Evolutionary conservation across 2,113 vertebrate genomes (phyloP).

Genomic region (Strigops habroptila): DNA sequence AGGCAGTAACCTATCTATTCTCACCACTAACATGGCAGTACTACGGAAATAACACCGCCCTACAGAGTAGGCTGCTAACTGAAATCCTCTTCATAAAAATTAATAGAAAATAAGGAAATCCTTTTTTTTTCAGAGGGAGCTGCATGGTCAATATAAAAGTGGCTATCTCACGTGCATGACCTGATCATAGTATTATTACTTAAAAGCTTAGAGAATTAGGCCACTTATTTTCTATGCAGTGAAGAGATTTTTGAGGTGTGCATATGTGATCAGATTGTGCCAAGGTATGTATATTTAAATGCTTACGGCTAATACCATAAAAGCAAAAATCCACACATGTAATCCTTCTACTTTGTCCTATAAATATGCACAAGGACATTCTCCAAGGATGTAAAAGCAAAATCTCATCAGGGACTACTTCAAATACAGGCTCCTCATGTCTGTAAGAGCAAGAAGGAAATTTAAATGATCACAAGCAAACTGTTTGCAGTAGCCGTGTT

Average conservation of each 20-base stretch:
- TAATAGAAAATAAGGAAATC: neutral
- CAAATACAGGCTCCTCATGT: slow-evolving; percentile 22
- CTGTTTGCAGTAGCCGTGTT: slow-evolving; percentile 36
- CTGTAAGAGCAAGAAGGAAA: slow-evolving; percentile 18
- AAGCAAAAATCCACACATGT: neutral
- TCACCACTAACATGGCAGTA: neutral
- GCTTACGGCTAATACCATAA: neutral
- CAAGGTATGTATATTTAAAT: neutral
- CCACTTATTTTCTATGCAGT: neutral
- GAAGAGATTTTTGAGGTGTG: neutral
- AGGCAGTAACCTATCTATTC: neutral
- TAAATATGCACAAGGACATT: slow-evolving; percentile 23
- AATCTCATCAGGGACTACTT: slow-evolving; percentile 39
- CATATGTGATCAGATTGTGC: neutral
- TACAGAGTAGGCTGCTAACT: neutral
- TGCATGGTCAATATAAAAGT: neutral
- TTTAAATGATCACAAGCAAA: neutral
- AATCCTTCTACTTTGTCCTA: slow-evolving; percentile 24
- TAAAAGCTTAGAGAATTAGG: neutral
- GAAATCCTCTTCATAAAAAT: neutral
- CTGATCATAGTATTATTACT: neutral
- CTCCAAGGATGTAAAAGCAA: slow-evolving; percentile 22
- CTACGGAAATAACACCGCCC: neutral
- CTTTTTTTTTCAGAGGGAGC: neutral
- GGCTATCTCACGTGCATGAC: rapidly evolving